Evolutionary conservation across 2,113 vertebrate species (phyloP), one percentile per base, ranked within the genome.

Genomic region (Salvator merianae): DNA sequence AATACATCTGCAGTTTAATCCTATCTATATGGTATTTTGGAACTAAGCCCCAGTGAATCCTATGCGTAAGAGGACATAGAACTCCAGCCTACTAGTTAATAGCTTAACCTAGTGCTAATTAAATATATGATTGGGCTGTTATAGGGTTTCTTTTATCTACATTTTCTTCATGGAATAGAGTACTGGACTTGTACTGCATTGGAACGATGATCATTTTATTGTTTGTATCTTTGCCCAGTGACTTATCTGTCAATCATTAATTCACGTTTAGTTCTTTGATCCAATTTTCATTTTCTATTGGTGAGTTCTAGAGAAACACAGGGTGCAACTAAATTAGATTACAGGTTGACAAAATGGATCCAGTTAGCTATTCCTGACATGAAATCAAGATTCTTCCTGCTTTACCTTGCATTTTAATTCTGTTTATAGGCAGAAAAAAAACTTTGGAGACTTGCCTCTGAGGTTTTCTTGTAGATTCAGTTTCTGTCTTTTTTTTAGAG

Each of bases 191-290:
- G 26, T 65, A 43, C 30, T 47, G 32, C 30, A 47, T 80, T 20
- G 18, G 30, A 47, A 38, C 28, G 22, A 24, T 40, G 55, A 36
- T 16, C 14, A 78, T 62, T 47, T 84, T 70, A 71, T 40, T 30
- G 59, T 55, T 38, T 68, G 32, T 77, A 47, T 4, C 47, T 81
- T 84, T 77, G 63, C 16, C 63, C 32, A 50, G 63, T 28, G 34
- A 43, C 7, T 59, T 32, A 16, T 38, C 14, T 77, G 82, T 84
- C 62, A 84, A 77, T 84, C 32, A 77, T 69, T 84, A 83, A 83
- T 83, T 32, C 18, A 84, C 4, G 34, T 6, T 55, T 55, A 32
- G 16, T 9, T 32, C 34, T 13, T 59, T 59, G 82, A 38, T 84
- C 74, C 63, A 84, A 59, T 22, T 77, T 77, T 59, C 65, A 24